phyloP scores from a whole-genome alignment of 2,888 invertebrate species.

The Leucozona laternaria region DNA sequence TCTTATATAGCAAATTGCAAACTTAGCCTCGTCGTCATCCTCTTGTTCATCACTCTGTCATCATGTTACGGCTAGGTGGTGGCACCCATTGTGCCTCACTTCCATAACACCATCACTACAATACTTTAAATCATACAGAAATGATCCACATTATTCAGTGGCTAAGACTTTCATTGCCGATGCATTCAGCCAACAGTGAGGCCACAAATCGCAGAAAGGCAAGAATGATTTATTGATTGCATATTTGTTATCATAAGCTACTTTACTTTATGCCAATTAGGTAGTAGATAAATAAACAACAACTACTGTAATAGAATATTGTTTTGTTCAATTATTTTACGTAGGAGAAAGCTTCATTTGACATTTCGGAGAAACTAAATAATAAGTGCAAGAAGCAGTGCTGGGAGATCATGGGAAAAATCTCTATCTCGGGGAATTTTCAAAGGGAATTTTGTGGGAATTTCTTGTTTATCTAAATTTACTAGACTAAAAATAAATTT shows the following conservation, averaged over 20 bases:
- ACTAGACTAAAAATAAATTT: no score
- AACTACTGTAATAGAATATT: background rate
- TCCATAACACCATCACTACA: constrained; percentile 11
- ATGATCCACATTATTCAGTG: constrained; percentile 63
- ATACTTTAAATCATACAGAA: constrained; percentile 34
- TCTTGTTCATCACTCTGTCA: constrained; percentile 57
- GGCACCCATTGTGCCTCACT: constrained; percentile 27
- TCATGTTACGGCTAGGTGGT: constrained; percentile 46
- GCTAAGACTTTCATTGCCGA: constrained; percentile 53
- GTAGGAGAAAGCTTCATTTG: background rate
- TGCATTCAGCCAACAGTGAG: constrained; percentile 47
- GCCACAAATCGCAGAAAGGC: background rate
- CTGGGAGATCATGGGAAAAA: no score
- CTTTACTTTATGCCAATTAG: background rate
- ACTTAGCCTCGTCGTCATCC: background rate
- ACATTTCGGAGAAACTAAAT: no score
- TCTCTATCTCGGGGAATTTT: no score
- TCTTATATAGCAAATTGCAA: constrained; percentile 49
- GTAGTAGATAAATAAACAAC: background rate
- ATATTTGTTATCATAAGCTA: background rate
- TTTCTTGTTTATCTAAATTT: no score
- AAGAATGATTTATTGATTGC: background rate
- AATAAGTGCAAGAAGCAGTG: no score
- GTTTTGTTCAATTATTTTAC: background rate
- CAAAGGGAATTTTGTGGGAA: no score